A percentile compares a stretch with the other conserved stretches of the same genome.
Conservation (phyloP, 1,140 invertebrate genomes). For the Harpegnathos saltator region DNA sequence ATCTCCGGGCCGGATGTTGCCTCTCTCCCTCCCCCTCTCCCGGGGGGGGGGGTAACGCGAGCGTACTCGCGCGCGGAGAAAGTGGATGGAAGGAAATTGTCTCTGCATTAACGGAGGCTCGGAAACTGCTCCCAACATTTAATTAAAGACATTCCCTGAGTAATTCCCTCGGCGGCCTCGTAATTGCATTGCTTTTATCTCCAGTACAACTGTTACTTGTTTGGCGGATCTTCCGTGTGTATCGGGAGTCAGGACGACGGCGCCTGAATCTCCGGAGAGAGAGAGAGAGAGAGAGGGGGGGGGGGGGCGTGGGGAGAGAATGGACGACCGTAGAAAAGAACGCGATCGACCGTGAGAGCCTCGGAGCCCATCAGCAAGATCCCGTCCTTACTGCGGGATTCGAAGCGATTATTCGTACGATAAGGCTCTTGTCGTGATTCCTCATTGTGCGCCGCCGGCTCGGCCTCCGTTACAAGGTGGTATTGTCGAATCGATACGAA, state of each 20-base stretch:
- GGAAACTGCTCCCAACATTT: constrained; percentile 85
- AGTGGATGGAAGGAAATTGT: constrained; percentile 85
- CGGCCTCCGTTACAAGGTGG: constrained; percentile 39
- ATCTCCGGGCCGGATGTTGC: constrained; percentile 74
- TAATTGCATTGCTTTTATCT: constrained; percentile 84
- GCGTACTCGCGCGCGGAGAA: constrained; percentile 71
- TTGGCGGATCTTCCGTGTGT: constrained; percentile 76
- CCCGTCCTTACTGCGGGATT: constrained; percentile 53
- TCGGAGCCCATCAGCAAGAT: constrained; percentile 53
- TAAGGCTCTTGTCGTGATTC: constrained; percentile 67
- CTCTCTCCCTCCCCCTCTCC: constrained; percentile 73
- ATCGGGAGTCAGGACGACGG: constrained; percentile 77
- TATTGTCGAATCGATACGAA: constrained; percentile 55
- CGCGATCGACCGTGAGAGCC: constrained; percentile 65
- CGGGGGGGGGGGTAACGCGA: constrained; percentile 65
- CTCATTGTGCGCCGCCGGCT: constrained; percentile 59
- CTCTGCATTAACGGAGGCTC: constrained; percentile 85
- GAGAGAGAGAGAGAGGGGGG: too few species aligned
- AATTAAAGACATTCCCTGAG: constrained; percentile 85
- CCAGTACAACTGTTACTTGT: constrained; percentile 83
- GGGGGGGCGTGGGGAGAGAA: constrained; percentile 35
- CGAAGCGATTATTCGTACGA: constrained; percentile 47
- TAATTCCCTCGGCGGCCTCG: constrained; percentile 79
- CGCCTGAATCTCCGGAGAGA: constrained; percentile 44
- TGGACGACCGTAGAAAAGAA: constrained; percentile 62